Conservation (phyloP, 2,797 vertebrate genomes). For the Echeneis naucrates region DNA sequence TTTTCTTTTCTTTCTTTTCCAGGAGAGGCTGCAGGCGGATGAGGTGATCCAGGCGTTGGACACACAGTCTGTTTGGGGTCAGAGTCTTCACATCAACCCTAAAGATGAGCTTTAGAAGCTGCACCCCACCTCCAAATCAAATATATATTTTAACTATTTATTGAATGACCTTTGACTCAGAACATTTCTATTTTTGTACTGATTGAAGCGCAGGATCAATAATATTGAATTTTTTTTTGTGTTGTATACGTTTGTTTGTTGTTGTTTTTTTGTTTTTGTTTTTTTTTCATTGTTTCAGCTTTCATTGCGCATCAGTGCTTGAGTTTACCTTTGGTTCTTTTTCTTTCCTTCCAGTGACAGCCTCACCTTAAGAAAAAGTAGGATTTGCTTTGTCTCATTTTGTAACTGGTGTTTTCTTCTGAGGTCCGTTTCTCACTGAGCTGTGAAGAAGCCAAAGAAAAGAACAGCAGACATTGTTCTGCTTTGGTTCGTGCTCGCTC, state of each 20-base stretch:
- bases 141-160: slow-evolving; percentile 89
- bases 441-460: slow-evolving; percentile 76
- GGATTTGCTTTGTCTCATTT: slow-evolving; percentile 11
- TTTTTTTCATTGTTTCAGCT: neutral
- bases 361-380: slow-evolving; percentile 18
- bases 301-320: slow-evolving; percentile 62
- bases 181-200: slow-evolving; percentile 97
- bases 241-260: neutral
- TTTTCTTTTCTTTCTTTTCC: slow-evolving; percentile 2
- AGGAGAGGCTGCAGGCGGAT: slow-evolving; percentile 96
- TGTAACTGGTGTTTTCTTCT: slow-evolving; percentile 7
- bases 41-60: slow-evolving; percentile 92
- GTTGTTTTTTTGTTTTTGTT: neutral
- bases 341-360: slow-evolving; percentile 20
- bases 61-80: slow-evolving; percentile 81
- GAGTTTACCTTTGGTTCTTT: slow-evolving; percentile 51
- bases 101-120: slow-evolving; percentile 91
- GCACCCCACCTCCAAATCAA: slow-evolving; percentile 33
- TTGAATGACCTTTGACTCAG: slow-evolving; percentile 91
- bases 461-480: slow-evolving; percentile 34
- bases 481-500: slow-evolving; percentile 18
- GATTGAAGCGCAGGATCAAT: slow-evolving; percentile 86
- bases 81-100: slow-evolving; percentile 90
- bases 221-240: slow-evolving; percentile 52
- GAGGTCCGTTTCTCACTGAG: slow-evolving; percentile 60